Base-by-base conservation (phyloP, 1,140 invertebrate genomes). In the Drosophila sechellia region DNA sequence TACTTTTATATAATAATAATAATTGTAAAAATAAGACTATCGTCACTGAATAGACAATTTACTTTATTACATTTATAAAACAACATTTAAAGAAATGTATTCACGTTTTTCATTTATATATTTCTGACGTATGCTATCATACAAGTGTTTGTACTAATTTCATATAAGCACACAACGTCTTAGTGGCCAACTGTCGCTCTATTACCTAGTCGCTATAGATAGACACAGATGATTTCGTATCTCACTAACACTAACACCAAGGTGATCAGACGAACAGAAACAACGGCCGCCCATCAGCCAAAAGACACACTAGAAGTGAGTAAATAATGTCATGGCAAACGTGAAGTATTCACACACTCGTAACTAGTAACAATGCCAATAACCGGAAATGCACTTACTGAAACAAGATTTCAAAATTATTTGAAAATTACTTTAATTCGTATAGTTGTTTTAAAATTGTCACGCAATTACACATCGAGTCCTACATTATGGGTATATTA, bases 131-230 rank as follows among this genome's bases (percentile, higher is more conserved):
- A 12, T 12, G 40, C 25, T 8, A 2, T 20, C 17, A 4, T 22
- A 8, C 6, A 45, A 31, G 15, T 22, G 42, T 45, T 12, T n/a
- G 8, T 57, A 22, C 43, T 42, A 56, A 15, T 55, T 72, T 60
- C 48, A 45, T 46, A 48, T 69, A 25, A 39, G 20, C 35, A 42
- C 61, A 43, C 31, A 56, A 48, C 56, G 34, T 22, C 34, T 48
- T 48, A 31, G 34, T 35, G 53, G 50, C 42, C 31, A 55, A 77
- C 43, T 69, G 46, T 59, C 53, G 42, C 58, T 45, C 50, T 68
- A 50, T 79, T 77, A 54, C 63, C 48, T 70, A 73, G 70, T 12
- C 20, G 59, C 79, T 83, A 81, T 83, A 83, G 72, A 79, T 81
- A 85, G 79, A 79, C 66, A 43, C 69, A 65, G 35, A 68, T 77